These are phyloP conservation scores for Pelecanus crispus DNA, from an alignment of 2,113 vertebrate genomes.

Conservation along the genomic window DNA sequence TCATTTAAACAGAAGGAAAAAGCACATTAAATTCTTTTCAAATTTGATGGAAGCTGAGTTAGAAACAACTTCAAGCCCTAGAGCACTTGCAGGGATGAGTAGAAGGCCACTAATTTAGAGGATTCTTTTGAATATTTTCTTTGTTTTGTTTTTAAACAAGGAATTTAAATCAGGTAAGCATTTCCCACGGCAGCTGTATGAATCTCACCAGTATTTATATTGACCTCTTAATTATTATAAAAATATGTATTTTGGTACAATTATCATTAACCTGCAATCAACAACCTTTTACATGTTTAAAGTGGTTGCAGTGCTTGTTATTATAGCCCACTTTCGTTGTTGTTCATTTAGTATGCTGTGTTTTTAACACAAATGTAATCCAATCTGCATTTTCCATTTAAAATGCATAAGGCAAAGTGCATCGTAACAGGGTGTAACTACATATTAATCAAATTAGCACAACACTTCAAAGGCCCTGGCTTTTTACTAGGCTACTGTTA, in stretches of 20 bases:
- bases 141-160: background rate
- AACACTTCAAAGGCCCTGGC: conserved; percentile 78
- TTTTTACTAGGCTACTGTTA: conserved; percentile 74
- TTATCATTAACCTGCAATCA: conserved; percentile 72
- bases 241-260: conserved; percentile 69
- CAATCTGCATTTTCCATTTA: conserved; percentile 81
- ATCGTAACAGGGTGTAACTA: conserved; percentile 82
- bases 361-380: conserved; percentile 74
- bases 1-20: background rate
- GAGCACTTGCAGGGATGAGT: background rate
- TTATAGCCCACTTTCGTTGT: conserved; percentile 66
- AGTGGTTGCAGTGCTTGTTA: conserved; percentile 64
- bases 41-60: background rate
- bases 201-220: conserved; percentile 58
- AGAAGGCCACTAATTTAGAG: background rate
- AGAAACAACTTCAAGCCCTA: background rate
- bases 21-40: background rate
- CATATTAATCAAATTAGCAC: conserved; percentile 86
- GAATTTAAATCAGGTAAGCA: background rate
- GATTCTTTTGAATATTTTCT: background rate
- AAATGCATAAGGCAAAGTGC: conserved; percentile 85
- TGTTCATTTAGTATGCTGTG: conserved; percentile 72
- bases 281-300: conserved; percentile 65
- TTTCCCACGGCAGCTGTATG: conserved; percentile 22
- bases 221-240: conserved; percentile 67